Evolutionary conservation across 2,113 vertebrate species (phyloP), one percentile per base, ranked within the genome.

Genomic region (Trichechus manatus): DNA sequence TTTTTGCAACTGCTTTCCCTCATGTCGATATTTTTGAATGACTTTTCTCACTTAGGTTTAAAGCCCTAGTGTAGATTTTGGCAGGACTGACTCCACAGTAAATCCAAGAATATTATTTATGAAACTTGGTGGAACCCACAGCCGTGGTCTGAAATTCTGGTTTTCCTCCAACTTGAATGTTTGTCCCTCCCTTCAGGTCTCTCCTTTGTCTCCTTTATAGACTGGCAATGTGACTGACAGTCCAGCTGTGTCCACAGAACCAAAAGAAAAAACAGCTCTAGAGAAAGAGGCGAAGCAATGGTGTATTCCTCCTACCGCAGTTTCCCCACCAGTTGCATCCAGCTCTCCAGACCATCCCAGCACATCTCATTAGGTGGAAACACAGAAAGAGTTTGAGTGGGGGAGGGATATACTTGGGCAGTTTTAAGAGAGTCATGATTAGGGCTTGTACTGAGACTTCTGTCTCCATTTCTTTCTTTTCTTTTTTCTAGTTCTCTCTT

Each of bases 21-120:
- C 47, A 7, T 59, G 31, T 68, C 59, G 23, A 27, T 80, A 36
- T 61, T 91, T 85, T 77, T 59, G 1, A 75, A 61, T 50, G 56
- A 75, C 75, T 84, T 72, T 88, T 29, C 39, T 94, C 9, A 20
- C 15, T 77, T 61, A 42, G 29, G 23, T 84, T 56, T 87, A 61
- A 83, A 84, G 29, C 61, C 29, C 25, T 56, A 4, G 39, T 64
- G 11, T 84, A 84, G 47, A 53, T 85, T 53, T 83, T 88, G 36
- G 25, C 78, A 80, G 50, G 42, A 66, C 31, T 10, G 36, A 53
- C 23, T 74, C 29, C 33, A 23, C 47, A 56, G 36, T 44, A 91
- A 79, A 79, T 72, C 31, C 25, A 84, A 66, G 29, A 85, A 74
- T 94, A 78, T 70, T 91, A 56, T 91, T 95, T 88, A 23, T 79